These are phyloP conservation scores for Bugulina stolonifera DNA, from an alignment of 2,888 invertebrate genomes.

Conservation along the genomic window DNA sequence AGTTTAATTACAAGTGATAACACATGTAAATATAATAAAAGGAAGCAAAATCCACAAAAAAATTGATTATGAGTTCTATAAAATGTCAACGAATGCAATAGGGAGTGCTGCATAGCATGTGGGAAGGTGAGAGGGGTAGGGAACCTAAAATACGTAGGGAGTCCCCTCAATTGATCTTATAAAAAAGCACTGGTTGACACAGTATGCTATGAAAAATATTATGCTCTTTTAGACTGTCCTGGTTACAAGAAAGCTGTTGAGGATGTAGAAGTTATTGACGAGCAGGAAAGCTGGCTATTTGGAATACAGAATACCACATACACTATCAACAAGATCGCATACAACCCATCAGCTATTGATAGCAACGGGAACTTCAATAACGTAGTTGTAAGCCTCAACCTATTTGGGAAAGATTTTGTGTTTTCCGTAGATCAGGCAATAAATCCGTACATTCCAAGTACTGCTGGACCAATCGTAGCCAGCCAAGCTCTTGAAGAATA, in stretches of 20 bases:
- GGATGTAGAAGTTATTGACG: neutral
- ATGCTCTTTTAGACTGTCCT: conserved; percentile 25
- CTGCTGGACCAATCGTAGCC: conserved; percentile 26
- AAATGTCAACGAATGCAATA: no score
- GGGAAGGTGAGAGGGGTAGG: no score
- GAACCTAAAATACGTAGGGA: no score
- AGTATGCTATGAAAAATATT: no score
- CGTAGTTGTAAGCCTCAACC: conserved; percentile 9
- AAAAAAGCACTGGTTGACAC: no score
- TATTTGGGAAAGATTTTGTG: conserved; percentile 24
- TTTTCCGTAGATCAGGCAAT: conserved; percentile 10
- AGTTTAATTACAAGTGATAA: no score
- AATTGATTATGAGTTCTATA: no score
- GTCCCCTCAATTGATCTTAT: no score
- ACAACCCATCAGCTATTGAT: conserved; percentile 17
- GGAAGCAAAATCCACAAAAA: no score
- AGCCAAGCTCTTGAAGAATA: conserved; percentile 22
- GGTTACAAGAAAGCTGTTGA: conserved; percentile 26
- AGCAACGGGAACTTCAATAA: conserved; percentile 1
- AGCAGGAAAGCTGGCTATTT: conserved; percentile 10
- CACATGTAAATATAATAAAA: no score
- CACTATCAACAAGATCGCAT: conserved; percentile 13
- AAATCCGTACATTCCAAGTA: conserved; percentile 27
- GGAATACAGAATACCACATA: neutral
- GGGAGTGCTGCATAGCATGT: no score